phyloP scores from a whole-genome alignment of 2,113 vertebrate species.

The Geococcyx californianus region DNA sequence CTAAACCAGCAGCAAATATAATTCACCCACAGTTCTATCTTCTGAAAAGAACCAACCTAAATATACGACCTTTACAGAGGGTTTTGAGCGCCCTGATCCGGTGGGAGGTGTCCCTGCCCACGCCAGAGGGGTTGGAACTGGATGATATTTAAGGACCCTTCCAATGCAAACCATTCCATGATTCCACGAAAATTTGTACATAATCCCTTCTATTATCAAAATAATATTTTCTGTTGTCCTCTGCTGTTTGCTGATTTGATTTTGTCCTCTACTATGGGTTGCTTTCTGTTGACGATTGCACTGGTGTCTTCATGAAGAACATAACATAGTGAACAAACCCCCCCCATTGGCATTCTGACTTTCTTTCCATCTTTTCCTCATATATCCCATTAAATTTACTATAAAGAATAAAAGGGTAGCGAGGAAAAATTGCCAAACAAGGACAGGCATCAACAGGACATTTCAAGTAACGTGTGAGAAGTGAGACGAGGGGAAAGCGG shows the following conservation, averaged over 20 bases:
- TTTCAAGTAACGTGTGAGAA: neutral
- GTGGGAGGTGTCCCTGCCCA: too few relatives aligned
- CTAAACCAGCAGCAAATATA: neutral
- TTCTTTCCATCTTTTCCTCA: neutral
- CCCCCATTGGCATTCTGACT: neutral
- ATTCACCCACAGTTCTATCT: neutral
- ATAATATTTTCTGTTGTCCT: neutral
- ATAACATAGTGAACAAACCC: neutral
- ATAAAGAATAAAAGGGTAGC: neutral
- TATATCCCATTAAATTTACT: neutral
- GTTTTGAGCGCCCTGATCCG: neutral
- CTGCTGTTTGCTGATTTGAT: neutral
- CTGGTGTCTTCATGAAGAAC: neutral
- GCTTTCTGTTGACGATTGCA: neutral
- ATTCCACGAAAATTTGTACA: neutral
- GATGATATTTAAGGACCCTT: too few relatives aligned
- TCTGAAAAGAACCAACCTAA: neutral
- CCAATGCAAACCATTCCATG: too few relatives aligned
- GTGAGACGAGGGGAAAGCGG: neutral
- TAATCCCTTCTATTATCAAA: neutral
- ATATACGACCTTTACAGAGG: neutral
- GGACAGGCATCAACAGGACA: neutral
- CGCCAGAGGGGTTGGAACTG: too few relatives aligned
- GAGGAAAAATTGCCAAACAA: conserved; percentile 43
- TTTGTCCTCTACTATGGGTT: neutral